These are phyloP conservation scores for Drosophila virilis DNA, from an alignment of 1,140 invertebrate genomes.

Conservation along the genomic window DNA sequence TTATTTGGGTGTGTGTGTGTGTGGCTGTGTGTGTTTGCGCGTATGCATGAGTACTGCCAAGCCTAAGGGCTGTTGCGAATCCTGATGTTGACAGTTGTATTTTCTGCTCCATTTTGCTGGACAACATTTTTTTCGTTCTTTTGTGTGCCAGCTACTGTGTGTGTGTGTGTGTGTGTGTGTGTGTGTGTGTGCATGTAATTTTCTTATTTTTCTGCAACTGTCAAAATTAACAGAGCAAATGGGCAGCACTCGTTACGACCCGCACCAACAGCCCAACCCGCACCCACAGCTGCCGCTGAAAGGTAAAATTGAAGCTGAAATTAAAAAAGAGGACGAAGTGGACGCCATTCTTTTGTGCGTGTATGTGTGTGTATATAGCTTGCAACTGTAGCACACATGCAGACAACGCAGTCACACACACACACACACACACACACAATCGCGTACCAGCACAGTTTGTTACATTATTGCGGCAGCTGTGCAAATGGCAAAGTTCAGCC, in stretches of 20 bases:
- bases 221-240: constrained; percentile 47
- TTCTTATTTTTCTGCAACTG: constrained; percentile 50
- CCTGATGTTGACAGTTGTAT: constrained; percentile 59
- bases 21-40: constrained; percentile 1
- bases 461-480: constrained; percentile 50
- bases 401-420: constrained; percentile 10
- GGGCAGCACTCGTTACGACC: not conserved
- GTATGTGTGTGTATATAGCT: constrained; percentile 15
- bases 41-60: constrained; percentile 16
- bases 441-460: constrained; percentile 19
- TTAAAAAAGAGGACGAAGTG: constrained; percentile 47
- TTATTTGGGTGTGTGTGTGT: not conserved
- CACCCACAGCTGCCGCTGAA: constrained; percentile 13
- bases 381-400: constrained; percentile 26
- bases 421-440: not conserved
- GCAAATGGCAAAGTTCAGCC: constrained; percentile 50
- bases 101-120: constrained; percentile 44
- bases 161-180: constrained; percentile 5
- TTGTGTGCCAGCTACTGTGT: constrained; percentile 25
- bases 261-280: not conserved
- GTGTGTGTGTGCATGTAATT: constrained; percentile 14
- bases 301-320: constrained; percentile 57
- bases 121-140: constrained; percentile 15
- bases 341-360: constrained; percentile 22
- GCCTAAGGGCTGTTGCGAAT: constrained; percentile 37